phyloP scores from a whole-genome alignment of 2,888 invertebrate genomes.

The Chloroclystis v-ata region DNA sequence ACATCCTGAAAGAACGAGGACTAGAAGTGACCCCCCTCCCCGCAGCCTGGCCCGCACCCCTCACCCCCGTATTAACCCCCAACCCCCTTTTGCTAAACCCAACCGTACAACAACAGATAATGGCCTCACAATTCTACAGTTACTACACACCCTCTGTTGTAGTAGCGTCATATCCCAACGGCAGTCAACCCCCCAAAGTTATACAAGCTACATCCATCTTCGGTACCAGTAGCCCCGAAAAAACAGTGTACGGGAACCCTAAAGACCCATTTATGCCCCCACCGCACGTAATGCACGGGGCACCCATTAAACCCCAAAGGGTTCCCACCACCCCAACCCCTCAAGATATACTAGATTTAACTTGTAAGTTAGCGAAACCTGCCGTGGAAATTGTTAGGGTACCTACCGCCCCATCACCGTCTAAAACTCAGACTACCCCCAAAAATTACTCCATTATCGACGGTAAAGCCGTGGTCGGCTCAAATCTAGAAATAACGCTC shows the following conservation, averaged over 20 bases:
- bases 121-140: slow-evolving; percentile 42
- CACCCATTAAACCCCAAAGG: slow-evolving; percentile 52
- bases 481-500: slow-evolving; percentile 84
- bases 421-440: slow-evolving; percentile 65
- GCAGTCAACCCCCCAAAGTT: slow-evolving; percentile 71
- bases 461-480: slow-evolving; percentile 73
- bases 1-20: slow-evolving; percentile 85
- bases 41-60: slow-evolving; percentile 39
- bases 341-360: slow-evolving; percentile 81
- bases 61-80: slow-evolving; percentile 31
- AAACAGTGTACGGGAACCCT: slow-evolving; percentile 84
- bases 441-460: slow-evolving; percentile 67
- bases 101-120: slow-evolving; percentile 63
- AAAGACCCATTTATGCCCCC: slow-evolving; percentile 81
- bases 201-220: slow-evolving; percentile 82
- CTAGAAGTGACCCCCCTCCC: slow-evolving; percentile 85
- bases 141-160: slow-evolving; percentile 13
- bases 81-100: slow-evolving; percentile 53
- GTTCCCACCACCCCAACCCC: slow-evolving; percentile 29
- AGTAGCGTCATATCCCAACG: slow-evolving; percentile 45
- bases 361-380: slow-evolving; percentile 70
- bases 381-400: slow-evolving; percentile 80
- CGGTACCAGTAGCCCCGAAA: slow-evolving; percentile 75
- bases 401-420: slow-evolving; percentile 51
- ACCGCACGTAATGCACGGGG: slow-evolving; percentile 68